Base-by-base conservation (phyloP, 2,888 invertebrate genomes). In the Byasa hedistus region DNA sequence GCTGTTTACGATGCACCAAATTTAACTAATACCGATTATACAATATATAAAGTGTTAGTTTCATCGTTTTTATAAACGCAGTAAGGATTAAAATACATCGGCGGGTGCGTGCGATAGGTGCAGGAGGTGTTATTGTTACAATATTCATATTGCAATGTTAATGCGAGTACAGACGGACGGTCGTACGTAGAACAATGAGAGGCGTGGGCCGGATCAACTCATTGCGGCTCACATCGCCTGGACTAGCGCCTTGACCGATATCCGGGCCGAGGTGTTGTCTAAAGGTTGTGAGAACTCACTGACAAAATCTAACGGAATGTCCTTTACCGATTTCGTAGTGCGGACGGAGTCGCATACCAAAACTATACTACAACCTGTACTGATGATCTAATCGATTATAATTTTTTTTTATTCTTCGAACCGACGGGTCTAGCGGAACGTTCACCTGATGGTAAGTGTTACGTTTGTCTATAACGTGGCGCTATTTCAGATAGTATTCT, bases 181-280 rank as follows among this genome's bases (percentile, higher is more conserved):
- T 84, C 82, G 81, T 79, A 82, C 83, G 79, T 76, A 83, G 86
- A 90, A 91, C 90, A 91, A 91, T 91, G 83, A 80, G 76, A 79
- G 87, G 89, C 84, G 91, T 91, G 86, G 91, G 91, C 76, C 71
- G 85, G 79, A 85, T 87, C 86, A 85, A 87, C 86, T 89, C 87
- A 88, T 87, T 86, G 85, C 74, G 75, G 76, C 77, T 77, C 75
- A 76, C 77, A 81, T 83, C 78, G 80, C 81, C 85, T 85, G 87
- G 86, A 86, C 86, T 72, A 71, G 67, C 70, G 78, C 91, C 91
- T 90, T 91, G 91, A 89, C 91, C 91, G 86, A 87, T 87, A 86
- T 90, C 79, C 85, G 84, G 83, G 79, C 73, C 73, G 61, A 58
- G 66, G 69, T 64, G 68, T 67, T 56, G 64, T 57, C 66, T 66